phyloP scores from a whole-genome alignment of 1,140 invertebrate genomes.

The Ceratina calcarata region DNA sequence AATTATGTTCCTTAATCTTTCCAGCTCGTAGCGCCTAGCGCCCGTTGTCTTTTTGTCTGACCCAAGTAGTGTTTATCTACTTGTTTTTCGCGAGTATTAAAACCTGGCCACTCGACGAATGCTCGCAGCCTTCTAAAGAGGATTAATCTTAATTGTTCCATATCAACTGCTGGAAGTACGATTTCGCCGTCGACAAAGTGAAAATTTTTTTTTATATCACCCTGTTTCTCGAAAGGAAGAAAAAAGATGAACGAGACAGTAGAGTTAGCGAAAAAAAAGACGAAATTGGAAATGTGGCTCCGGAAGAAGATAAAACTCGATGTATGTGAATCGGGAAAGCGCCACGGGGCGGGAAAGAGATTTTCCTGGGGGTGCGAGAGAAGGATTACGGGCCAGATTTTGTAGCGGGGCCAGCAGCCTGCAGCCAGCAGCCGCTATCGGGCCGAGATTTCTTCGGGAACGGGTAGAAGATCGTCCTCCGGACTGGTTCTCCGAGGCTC shows the following conservation, averaged over 20 bases:
- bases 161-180: too few relatives aligned
- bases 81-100: background rate
- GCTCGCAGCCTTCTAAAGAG: background rate
- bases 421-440: background rate
- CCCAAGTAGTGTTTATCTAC: background rate
- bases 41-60: background rate
- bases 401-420: background rate
- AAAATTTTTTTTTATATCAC: too few relatives aligned
- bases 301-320: conserved; percentile 25
- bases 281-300: background rate
- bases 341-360: background rate
- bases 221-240: too few relatives aligned
- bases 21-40: background rate
- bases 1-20: conserved; percentile 23
- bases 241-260: background rate
- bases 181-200: too few relatives aligned
- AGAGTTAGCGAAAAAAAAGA: background rate
- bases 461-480: background rate
- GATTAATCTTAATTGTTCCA: too few relatives aligned
- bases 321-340: conserved; percentile 15
- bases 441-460: conserved; percentile 23
- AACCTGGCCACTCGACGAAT: background rate
- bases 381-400: conserved; percentile 24
- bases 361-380: conserved; percentile 3
- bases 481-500: conserved; percentile 8